A percentile compares a stretch with the other conserved stretches of the same genome.
Conservation (phyloP, 2,797 vertebrate genomes). For the Oreonectes daqikongensis region DNA sequence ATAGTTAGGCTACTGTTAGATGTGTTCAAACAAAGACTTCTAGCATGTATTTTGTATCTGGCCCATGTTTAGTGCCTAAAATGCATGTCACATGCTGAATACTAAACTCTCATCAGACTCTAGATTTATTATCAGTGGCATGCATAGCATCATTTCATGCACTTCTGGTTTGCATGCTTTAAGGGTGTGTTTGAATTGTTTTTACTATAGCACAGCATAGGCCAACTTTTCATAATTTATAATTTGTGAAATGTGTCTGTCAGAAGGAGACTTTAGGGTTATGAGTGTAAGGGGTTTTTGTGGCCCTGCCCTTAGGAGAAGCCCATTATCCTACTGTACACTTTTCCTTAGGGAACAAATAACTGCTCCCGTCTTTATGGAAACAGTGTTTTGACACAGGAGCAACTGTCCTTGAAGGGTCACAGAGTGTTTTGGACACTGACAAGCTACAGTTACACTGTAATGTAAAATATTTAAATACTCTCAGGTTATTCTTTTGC, state of each 20-base stretch:
- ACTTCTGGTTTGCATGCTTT: conserved; percentile 10
- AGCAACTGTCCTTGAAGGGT: not conserved
- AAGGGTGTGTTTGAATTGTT: conserved; percentile 9
- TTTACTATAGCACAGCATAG: conserved; percentile 24
- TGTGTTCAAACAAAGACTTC: too few species aligned
- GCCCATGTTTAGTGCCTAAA: too few species aligned
- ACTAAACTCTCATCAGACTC: not conserved
- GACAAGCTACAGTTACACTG: not conserved
- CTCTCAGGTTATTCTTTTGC: not conserved
- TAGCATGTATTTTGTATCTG: not conserved
- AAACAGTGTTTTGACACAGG: conserved; percentile 6
- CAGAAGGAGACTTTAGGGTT: not conserved
- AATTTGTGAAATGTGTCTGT: conserved; percentile 30
- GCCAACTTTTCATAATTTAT: conserved; percentile 26
- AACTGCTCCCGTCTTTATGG: not conserved
- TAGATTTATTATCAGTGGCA: conserved; percentile 3
- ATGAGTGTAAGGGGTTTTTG: not conserved
- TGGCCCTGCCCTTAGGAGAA: not conserved
- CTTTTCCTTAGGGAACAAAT: not conserved
- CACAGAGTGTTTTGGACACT: not conserved
- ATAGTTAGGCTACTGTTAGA: too few species aligned
- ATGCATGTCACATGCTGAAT: not conserved
- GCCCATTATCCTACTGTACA: not conserved
- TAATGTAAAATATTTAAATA: not conserved
- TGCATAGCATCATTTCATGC: conserved; percentile 25